Evolutionary conservation across 2,888 invertebrate genomes (phyloP), one percentile per base, ranked within the genome.

Genomic region (Epirrhoe tristata): DNA sequence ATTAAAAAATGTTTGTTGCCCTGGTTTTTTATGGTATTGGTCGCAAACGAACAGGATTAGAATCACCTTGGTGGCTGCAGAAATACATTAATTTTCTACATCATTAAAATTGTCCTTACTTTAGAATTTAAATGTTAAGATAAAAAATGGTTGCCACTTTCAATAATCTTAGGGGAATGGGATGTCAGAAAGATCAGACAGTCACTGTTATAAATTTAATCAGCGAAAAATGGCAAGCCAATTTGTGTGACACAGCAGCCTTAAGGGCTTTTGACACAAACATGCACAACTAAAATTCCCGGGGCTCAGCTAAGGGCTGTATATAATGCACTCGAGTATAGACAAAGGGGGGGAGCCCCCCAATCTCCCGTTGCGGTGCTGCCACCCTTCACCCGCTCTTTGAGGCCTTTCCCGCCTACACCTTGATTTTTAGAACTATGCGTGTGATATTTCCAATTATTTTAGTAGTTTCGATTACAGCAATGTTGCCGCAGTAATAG

Each of bases 301-400:
- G 82, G 84, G 83, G 78, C 79, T 76, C 78, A 76, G 77, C 73
- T 84, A 88, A 84, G 83, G 76, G 76, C 67, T 70, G 71, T 73
- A 69, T 90, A 90, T 91, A 91, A 87, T 91, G 92, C 91, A 91
- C 84, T 89, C 82, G 82, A 87, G 85, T 91, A 89, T 88, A 88
- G 86, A 75, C 77, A 78, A 75, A 70, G 69, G 77, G 76, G 79
- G 75, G 80, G 34, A 50, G 2, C 10, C 74, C 76, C 70, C 69
- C 63, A 16, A 6, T 16, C 53, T 51, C 60, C 24, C 58, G 46
- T 34, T 70, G 69, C 64, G 71, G 71, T 69, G 61, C 59, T 48
- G 62, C 66, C 60, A 58, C 70, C 66, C 58, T 6, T 53, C 66
- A 50, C 71, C 76, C 79, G 71, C 72, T 69, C 79, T 72, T 70